Evolutionary conservation across 1,140 invertebrate genomes (phyloP).

Genomic region (Drosophila watanabei): DNA sequence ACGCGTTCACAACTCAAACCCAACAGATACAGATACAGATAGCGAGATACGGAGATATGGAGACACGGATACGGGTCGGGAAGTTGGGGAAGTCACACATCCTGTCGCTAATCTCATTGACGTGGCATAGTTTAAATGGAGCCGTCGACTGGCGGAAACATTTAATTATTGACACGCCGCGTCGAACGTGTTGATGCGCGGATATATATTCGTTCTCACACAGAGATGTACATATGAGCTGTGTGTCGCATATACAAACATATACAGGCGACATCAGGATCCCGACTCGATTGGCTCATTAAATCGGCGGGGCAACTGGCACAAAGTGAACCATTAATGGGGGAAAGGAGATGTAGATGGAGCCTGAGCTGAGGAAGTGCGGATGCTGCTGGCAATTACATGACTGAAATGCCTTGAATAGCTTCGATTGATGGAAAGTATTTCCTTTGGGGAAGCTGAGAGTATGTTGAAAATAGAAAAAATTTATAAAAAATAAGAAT

Average conservation of each 20-base stretch:
- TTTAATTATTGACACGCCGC: constrained; percentile 71
- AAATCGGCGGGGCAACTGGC: constrained; percentile 7
- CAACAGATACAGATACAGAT: constrained; percentile 7
- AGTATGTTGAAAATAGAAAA: not conserved
- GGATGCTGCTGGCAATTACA: constrained; percentile 20
- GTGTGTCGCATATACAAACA: constrained; percentile 12
- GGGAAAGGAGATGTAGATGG: not conserved
- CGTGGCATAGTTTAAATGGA: constrained; percentile 44
- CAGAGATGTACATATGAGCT: constrained; percentile 12
- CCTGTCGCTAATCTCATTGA: constrained; percentile 66
- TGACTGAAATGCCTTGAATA: constrained; percentile 26
- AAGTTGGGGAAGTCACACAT: constrained; percentile 27
- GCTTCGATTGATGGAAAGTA: constrained; percentile 19
- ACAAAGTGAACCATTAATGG: constrained; percentile 39
- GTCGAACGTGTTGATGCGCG: constrained; percentile 50
- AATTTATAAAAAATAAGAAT: not conserved
- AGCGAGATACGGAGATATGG: not conserved
- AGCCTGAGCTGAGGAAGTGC: constrained; percentile 18
- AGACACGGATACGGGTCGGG: not conserved
- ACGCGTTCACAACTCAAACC: constrained; percentile 27
- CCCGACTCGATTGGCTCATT: constrained; percentile 49
- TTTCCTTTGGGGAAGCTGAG: not conserved
- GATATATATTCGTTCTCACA: constrained; percentile 52
- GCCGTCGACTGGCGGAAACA: constrained; percentile 60
- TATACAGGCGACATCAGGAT: constrained; percentile 39